A percentile compares a stretch with the other conserved stretches of the same genome.
Evolutionary conservation across 1,140 invertebrate species (phyloP).

Genomic region (Trachymyrmex septentrionalis): DNA sequence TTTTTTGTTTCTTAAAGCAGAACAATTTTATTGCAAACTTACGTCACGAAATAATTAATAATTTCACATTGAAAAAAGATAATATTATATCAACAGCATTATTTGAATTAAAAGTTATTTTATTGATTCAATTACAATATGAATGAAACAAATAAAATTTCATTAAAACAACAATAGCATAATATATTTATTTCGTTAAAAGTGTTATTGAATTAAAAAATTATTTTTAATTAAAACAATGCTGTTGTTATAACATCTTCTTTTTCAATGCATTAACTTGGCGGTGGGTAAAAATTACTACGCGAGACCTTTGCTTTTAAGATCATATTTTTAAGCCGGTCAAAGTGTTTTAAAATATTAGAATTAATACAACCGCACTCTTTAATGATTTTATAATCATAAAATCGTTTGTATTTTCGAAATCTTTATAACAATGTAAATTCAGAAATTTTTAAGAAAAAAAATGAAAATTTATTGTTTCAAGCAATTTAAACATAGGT

Average conservation of each 20-base stretch:
- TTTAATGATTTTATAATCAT: not conserved
- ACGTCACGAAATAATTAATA: slow-evolving; percentile 16
- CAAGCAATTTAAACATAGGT: not conserved
- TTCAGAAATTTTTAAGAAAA: not conserved
- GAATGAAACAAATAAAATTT: too few relatives aligned
- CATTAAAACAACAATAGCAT: too few relatives aligned
- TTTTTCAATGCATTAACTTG: not conserved
- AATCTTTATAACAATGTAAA: not conserved
- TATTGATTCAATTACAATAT: too few relatives aligned
- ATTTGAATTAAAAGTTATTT: too few relatives aligned
- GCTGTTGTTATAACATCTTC: too few relatives aligned
- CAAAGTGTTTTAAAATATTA: not conserved
- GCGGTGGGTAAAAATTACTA: not conserved
- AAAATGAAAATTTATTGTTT: not conserved
- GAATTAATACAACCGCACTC: not conserved
- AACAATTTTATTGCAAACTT: slow-evolving; percentile 1
- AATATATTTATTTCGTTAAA: too few relatives aligned
- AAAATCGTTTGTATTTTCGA: not conserved
- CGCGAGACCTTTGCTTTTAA: not conserved
- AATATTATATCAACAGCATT: too few relatives aligned
- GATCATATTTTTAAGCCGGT: not conserved
- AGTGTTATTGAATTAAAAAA: too few relatives aligned
- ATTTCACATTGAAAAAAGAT: too few relatives aligned
- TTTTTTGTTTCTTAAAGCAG: too few relatives aligned
- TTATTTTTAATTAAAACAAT: too few relatives aligned